A percentile compares a stretch with the other conserved stretches of the same genome.
These are phyloP conservation scores for Elegia similella DNA, from an alignment of 2,888 invertebrate species.

Conservation along the genomic window DNA sequence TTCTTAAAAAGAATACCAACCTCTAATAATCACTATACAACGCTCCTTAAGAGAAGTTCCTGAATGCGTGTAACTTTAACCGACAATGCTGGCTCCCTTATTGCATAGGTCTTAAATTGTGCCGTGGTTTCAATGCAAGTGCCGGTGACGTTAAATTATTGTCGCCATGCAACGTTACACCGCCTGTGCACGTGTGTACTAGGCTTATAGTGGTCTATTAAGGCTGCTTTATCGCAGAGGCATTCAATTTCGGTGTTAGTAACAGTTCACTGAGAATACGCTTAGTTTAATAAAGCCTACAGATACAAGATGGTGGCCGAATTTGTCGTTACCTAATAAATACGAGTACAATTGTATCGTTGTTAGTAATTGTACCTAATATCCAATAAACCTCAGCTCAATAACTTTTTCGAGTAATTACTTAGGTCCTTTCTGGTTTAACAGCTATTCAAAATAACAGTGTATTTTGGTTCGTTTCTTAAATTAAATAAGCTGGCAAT, in stretches of 20 bases:
- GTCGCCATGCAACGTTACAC: conserved; percentile 71
- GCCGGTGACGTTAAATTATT: conserved; percentile 78
- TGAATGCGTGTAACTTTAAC: conserved; percentile 72
- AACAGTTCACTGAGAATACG: background rate
- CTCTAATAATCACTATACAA: conserved; percentile 26
- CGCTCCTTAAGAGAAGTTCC: conserved; percentile 44
- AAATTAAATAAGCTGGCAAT: no score
- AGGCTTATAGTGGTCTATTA: conserved; percentile 58
- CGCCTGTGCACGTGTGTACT: conserved; percentile 67
- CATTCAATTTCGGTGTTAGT: conserved; percentile 3
- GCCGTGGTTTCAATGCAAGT: conserved; percentile 78
- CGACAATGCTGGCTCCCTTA: conserved; percentile 75
- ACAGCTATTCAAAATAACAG: no score
- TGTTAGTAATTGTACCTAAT: no score
- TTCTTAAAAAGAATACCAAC: background rate
- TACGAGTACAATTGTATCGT: no score
- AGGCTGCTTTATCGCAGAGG: conserved; percentile 31
- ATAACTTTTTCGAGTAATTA: no score
- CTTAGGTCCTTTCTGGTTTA: no score
- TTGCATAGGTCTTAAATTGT: conserved; percentile 79
- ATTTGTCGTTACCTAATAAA: no score
- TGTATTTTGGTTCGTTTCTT: no score
- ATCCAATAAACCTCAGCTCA: no score
- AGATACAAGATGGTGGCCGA: no score
- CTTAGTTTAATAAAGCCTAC: background rate